These are phyloP conservation scores for Tethya wilhelma DNA, from an alignment of 37 sponge, comb jelly and placozoan species.

Conservation along the genomic window DNA sequence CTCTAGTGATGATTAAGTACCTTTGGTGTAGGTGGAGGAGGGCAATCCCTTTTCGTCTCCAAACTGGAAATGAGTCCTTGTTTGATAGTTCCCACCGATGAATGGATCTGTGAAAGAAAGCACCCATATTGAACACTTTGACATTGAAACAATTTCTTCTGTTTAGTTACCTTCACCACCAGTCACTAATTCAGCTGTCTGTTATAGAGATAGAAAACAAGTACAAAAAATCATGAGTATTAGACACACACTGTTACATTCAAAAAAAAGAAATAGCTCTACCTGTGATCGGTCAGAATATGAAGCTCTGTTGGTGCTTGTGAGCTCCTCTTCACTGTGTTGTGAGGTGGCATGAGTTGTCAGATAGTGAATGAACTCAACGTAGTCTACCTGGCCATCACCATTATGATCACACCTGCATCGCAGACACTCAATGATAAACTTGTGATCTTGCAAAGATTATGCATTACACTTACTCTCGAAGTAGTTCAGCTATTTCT, in stretches of 20 bases:
- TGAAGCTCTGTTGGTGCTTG: slow-evolving; percentile 17
- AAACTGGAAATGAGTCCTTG: slow-evolving; percentile 64
- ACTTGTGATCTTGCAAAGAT: not conserved
- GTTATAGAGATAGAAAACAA: not conserved
- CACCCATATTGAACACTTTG: too few relatives aligned
- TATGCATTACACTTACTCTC: slow-evolving; percentile 44
- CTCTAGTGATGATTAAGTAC: not conserved
- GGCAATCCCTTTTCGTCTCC: not conserved
- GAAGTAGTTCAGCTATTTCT: slow-evolving; percentile 41
- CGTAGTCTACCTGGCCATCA: slow-evolving; percentile 62
- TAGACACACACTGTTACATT: not conserved
- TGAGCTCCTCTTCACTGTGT: not conserved
- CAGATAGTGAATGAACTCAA: slow-evolving; percentile 60
- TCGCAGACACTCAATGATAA: not conserved
- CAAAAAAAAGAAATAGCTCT: not conserved
- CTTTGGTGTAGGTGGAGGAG: slow-evolving; percentile 24
- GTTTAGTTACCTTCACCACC: not conserved
- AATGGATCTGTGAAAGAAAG: slow-evolving; percentile 10
- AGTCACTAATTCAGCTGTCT: too few relatives aligned
- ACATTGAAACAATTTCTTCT: not conserved
- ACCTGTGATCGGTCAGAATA: slow-evolving; percentile 5
- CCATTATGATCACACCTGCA: slow-evolving; percentile 48
- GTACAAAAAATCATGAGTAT: not conserved
- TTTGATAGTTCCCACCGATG: slow-evolving; percentile 42
- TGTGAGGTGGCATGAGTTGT: slow-evolving; percentile 14